Conservation (phyloP, 2,797 vertebrate genomes). For the Intellagama lesueurii region DNA sequence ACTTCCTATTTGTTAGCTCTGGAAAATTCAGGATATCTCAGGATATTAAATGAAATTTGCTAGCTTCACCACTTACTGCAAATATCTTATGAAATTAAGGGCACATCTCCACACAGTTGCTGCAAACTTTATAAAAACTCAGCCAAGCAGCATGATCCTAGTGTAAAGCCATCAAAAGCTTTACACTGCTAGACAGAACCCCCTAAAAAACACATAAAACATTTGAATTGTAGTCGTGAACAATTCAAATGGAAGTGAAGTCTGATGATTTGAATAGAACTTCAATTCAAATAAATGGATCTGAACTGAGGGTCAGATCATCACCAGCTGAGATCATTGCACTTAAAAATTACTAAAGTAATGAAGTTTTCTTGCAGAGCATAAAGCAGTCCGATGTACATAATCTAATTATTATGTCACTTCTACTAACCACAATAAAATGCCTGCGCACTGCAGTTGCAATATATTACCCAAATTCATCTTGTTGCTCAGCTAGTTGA, state of each 20-base stretch:
- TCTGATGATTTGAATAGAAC: background rate
- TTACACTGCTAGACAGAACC: background rate
- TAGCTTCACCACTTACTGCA: background rate
- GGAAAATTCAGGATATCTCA: background rate
- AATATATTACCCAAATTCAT: constrained; percentile 88
- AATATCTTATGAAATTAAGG: background rate
- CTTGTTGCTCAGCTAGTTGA: constrained; percentile 87
- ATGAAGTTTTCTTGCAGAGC: background rate
- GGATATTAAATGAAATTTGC: background rate
- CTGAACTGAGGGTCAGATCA: background rate
- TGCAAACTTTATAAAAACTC: background rate
- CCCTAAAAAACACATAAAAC: background rate
- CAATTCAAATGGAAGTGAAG: background rate
- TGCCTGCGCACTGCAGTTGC: background rate
- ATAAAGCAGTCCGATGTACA: background rate
- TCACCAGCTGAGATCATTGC: background rate
- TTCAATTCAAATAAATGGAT: background rate
- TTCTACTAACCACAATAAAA: constrained; percentile 23
- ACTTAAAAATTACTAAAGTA: background rate
- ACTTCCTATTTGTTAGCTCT: background rate
- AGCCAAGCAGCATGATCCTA: background rate
- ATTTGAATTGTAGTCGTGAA: background rate
- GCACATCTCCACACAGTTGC: background rate
- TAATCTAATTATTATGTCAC: constrained; percentile 18
- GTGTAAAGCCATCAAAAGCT: background rate